Evolutionary conservation across 2,113 vertebrate genomes (phyloP).

Genomic region (Bucco capensis): DNA sequence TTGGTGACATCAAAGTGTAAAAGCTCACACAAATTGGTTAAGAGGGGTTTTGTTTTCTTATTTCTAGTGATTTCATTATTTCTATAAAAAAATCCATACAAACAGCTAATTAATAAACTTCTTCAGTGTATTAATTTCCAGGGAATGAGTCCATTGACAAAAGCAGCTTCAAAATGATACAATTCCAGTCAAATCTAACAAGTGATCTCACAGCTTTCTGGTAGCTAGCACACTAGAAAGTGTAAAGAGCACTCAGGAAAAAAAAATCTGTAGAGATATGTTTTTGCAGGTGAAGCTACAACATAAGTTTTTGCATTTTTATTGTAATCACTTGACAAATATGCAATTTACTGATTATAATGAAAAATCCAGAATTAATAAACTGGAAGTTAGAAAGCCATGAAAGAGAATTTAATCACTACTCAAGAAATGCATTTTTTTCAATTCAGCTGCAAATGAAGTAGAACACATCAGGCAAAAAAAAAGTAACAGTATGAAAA

Average conservation of each 20-base stretch:
- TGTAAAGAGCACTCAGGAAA: background rate
- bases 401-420: background rate
- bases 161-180: background rate
- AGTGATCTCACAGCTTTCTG: constrained; percentile 10
- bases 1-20: background rate
- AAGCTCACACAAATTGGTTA: background rate
- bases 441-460: background rate
- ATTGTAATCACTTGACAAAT: background rate
- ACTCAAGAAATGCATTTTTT: background rate
- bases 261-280: background rate
- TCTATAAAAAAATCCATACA: background rate
- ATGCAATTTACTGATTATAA: background rate
- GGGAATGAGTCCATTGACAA: background rate
- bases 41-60: constrained; percentile 3
- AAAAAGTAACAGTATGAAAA: background rate
- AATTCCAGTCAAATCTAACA: constrained; percentile 17
- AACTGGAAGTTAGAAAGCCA: background rate
- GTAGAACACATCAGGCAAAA: background rate
- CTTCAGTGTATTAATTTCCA: background rate
- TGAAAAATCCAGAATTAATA: constrained; percentile 21
- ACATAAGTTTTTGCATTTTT: background rate
- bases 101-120: background rate
- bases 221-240: background rate
- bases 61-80: constrained; percentile 16
- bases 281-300: background rate